phyloP scores from a whole-genome alignment of 2,113 vertebrate species.

The Cromileptes altivelis region DNA sequence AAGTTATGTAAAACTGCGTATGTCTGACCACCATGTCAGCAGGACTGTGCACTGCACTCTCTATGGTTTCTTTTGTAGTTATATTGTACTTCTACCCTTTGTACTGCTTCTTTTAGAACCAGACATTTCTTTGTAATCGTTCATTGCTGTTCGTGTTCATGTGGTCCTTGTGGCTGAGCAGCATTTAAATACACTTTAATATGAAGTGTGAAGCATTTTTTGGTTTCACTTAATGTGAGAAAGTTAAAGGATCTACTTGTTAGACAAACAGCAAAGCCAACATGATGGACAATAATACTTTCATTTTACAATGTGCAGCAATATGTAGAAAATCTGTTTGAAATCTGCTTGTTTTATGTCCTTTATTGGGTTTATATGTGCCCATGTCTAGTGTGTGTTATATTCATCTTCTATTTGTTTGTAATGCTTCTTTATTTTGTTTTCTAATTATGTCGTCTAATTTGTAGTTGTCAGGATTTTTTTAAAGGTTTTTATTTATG shows the following conservation, averaged over 20 bases:
- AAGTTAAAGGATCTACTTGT: not conserved
- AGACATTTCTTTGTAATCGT: not conserved
- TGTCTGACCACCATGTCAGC: conserved; percentile 38
- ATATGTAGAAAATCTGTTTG: not conserved
- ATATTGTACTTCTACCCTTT: not conserved
- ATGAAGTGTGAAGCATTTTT: no score
- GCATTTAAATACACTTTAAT: not conserved
- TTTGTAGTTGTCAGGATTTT: not conserved
- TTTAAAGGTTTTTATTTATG: not conserved
- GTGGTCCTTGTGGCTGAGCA: not conserved
- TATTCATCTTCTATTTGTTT: not conserved
- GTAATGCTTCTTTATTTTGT: not conserved
- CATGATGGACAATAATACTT: not conserved
- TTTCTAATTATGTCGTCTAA: not conserved
- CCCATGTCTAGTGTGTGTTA: not conserved
- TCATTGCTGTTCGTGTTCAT: not conserved
- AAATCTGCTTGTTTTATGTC: not conserved
- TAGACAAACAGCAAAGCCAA: not conserved
- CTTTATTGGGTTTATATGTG: not conserved
- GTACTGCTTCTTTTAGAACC: not conserved
- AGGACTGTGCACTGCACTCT: not conserved
- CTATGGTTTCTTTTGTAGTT: conserved; percentile 7
- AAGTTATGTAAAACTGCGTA: conserved; percentile 64
- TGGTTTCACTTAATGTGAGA: not conserved
- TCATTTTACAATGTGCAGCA: not conserved